Conservation (phyloP, 1,140 invertebrate genomes). For the Drosophila obscura region DNA sequence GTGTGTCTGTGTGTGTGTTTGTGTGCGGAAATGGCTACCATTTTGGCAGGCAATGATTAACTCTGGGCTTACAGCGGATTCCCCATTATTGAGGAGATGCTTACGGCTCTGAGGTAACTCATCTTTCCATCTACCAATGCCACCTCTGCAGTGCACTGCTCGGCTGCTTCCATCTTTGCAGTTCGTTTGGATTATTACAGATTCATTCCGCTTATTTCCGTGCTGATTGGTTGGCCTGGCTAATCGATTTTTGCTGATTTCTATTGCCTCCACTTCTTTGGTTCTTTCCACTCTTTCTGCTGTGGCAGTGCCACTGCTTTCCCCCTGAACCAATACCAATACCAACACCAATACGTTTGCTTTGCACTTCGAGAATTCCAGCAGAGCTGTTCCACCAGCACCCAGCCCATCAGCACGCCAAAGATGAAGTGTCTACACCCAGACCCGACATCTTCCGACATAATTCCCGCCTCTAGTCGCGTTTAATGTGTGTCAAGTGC, state of each 20-base stretch:
- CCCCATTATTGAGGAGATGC: background rate
- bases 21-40: slow-evolving; percentile 37
- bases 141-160: background rate
- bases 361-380: background rate
- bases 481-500: slow-evolving; percentile 76
- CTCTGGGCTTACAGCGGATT: slow-evolving; percentile 33
- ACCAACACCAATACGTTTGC: background rate
- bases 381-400: background rate
- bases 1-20: background rate
- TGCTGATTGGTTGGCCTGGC: slow-evolving; percentile 32
- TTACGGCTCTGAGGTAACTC: slow-evolving; percentile 17
- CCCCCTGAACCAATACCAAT: background rate
- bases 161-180: slow-evolving; percentile 9
- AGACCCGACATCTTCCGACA: slow-evolving; percentile 15
- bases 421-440: slow-evolving; percentile 2
- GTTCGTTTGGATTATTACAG: slow-evolving; percentile 47
- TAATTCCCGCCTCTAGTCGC: slow-evolving; percentile 35
- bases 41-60: slow-evolving; percentile 32
- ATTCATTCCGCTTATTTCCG: slow-evolving; percentile 49
- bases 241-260: slow-evolving; percentile 41
- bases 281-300: slow-evolving; percentile 16
- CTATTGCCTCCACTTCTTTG: background rate
- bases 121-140: slow-evolving; percentile 21
- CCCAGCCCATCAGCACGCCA: background rate
- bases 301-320: slow-evolving; percentile 2